Evolutionary conservation across 1,140 invertebrate species (phyloP).

Genomic region (Oncopodura yosiiana): DNA sequence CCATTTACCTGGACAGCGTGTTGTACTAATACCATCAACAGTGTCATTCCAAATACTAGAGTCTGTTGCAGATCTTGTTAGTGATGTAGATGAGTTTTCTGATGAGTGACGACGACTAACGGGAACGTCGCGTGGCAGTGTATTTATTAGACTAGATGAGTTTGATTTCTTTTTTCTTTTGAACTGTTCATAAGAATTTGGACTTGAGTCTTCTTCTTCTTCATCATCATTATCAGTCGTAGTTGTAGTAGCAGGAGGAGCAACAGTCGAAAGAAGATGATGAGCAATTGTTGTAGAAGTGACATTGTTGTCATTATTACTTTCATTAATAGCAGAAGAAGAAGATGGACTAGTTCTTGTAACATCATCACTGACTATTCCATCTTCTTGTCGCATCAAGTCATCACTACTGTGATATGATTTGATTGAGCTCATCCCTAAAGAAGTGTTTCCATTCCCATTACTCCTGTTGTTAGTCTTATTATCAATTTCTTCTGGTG

Average conservation of each 20-base stretch:
- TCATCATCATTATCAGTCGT: too few relatives aligned
- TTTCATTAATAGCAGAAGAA: background rate
- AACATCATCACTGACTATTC: background rate
- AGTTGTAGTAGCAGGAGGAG: too few relatives aligned
- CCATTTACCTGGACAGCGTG: background rate
- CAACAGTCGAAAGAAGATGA: constrained; percentile 2
- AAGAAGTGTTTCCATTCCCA: constrained; percentile 4
- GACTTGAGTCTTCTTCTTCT: background rate
- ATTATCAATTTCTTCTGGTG: constrained; percentile 1
- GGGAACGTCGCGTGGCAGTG: constrained; percentile 21
- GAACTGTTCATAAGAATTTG: background rate
- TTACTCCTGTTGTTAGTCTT: background rate
- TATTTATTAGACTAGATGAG: constrained; percentile 31
- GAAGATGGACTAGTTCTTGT: background rate
- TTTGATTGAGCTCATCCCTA: background rate
- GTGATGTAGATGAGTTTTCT: background rate
- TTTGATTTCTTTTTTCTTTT: constrained; percentile 1
- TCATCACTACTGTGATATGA: background rate
- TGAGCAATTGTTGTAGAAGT: constrained; percentile 3
- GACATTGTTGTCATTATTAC: too few relatives aligned
- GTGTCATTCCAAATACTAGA: constrained; percentile 10
- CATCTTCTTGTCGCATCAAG: too few relatives aligned
- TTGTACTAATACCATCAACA: background rate
- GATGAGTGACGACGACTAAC: background rate
- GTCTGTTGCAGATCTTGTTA: constrained; percentile 22